Percentiles rank a stretch among this genome's conserved stretches.
Evolutionary conservation across 2,113 vertebrate species (phyloP).

Genomic region (Buteo buteo): DNA sequence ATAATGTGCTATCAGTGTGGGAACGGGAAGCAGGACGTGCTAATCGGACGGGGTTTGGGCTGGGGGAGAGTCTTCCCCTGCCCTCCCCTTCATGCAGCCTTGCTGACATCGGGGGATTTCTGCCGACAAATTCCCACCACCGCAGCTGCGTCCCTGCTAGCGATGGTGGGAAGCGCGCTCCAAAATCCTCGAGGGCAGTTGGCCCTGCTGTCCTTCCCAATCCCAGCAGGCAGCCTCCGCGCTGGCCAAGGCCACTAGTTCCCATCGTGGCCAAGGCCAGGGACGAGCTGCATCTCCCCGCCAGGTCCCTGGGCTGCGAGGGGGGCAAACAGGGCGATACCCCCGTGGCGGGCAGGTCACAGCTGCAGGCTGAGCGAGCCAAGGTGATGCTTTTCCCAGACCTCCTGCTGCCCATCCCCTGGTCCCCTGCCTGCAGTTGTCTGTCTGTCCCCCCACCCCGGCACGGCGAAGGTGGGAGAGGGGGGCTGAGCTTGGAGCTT

Average conservation of each 20-base stretch:
- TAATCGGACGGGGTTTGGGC: not conserved
- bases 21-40: not conserved
- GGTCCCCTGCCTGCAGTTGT: not conserved
- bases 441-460: too few relatives aligned
- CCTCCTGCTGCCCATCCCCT: not conserved
- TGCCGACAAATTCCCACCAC: not conserved
- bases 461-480: not conserved
- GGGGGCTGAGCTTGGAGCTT: not conserved
- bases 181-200: not conserved
- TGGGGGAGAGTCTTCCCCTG: not conserved
- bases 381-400: not conserved
- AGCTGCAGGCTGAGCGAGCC: not conserved
- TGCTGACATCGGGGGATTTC: not conserved
- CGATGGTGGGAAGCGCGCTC: fast-evolving
- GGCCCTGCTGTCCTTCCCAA: not conserved
- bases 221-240: not conserved
- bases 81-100: not conserved
- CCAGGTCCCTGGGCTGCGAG: not conserved
- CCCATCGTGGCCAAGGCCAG: not conserved
- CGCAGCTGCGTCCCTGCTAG: not conserved
- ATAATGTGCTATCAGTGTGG: not conserved
- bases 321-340: not conserved
- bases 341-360: not conserved
- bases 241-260: not conserved
- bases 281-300: not conserved